Conservation (phyloP, 2,113 vertebrate genomes). For the Xiphophorus couchianus region DNA sequence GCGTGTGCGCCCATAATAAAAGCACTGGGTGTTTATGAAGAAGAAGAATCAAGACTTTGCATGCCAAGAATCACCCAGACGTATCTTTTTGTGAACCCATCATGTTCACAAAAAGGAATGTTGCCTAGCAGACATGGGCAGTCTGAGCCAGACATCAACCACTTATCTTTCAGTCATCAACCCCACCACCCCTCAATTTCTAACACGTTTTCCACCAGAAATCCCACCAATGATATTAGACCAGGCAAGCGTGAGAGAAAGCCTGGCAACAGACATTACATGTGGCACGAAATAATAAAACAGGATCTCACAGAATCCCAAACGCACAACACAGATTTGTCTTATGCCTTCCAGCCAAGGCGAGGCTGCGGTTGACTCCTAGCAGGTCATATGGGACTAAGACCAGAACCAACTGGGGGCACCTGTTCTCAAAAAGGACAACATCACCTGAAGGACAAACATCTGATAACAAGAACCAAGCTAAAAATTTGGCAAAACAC, state of each 20-base stretch:
- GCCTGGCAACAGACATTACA: constrained; percentile 81
- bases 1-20: constrained; percentile 6
- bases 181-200: constrained; percentile 21
- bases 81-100: constrained; percentile 60
- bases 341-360: constrained; percentile 62
- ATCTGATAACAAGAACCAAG: not conserved
- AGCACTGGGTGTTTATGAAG: constrained; percentile 7
- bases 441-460: constrained; percentile 38
- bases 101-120: constrained; percentile 7
- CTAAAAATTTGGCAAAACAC: no score
- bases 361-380: constrained; percentile 67
- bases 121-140: constrained; percentile 56
- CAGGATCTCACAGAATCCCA: constrained; percentile 69
- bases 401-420: constrained; percentile 43
- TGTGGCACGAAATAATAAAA: constrained; percentile 79
- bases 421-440: constrained; percentile 70
- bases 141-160: constrained; percentile 66
- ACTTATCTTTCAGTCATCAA: constrained; percentile 66
- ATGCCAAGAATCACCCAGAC: constrained; percentile 78
- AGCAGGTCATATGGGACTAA: constrained; percentile 67
- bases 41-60: constrained; percentile 61
- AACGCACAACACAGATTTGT: constrained; percentile 55
- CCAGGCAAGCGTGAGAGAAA: constrained; percentile 85
- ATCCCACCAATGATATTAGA: constrained; percentile 69
- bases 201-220: constrained; percentile 44